Base-by-base conservation (phyloP, 2,888 invertebrate genomes). In the Tromatobia lineatoria region DNA sequence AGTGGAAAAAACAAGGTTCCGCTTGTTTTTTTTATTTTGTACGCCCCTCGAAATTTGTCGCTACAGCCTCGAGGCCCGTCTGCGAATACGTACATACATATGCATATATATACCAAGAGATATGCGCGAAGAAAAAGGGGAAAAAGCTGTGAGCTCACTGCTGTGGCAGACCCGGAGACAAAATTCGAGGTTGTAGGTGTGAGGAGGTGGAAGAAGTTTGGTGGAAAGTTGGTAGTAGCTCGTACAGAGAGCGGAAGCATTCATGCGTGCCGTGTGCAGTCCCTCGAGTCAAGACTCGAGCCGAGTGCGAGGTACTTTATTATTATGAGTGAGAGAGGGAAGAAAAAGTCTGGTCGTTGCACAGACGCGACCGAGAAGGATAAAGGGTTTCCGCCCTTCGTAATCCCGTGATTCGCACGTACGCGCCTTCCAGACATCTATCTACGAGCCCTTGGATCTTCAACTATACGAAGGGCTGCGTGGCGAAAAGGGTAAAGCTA, bases 321-420 rank as follows among this genome's bases (percentile, higher is more conserved):
- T 81, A 78, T 64, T 38, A 64, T n/a, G 69, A 47, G 81, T 52
- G 71, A 77, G 82, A 71, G 67, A 66, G 70, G 71, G 54, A 59
- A 71, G 75, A 81, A 85, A 85, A 79, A 78, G 78, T 79, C 71
- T 75, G 20, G 57, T 79, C 78, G 76, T 70, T 38, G 64, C 79
- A 75, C 64, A 83, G 84, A 82, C 78, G 78, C 75, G 64, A 64
- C 78, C 79, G 75, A 79, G 75, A 85, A 76, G 84, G 78, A 85
- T 82, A 82, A 86, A 82, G 84, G 80, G 86, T 77, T 86, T 84
- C 78, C 82, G 82, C 76, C 84, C 84, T 86, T 82, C 82, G 82
- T 86, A 84, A 86, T 86, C 82, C 84, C 81, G 74, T 76, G 84
- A 85, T 85, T 85, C 81, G 84, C 84, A 85, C 84, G 84, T 82